Conservation (phyloP, 1,140 invertebrate species). For the Calosoma granatense region DNA sequence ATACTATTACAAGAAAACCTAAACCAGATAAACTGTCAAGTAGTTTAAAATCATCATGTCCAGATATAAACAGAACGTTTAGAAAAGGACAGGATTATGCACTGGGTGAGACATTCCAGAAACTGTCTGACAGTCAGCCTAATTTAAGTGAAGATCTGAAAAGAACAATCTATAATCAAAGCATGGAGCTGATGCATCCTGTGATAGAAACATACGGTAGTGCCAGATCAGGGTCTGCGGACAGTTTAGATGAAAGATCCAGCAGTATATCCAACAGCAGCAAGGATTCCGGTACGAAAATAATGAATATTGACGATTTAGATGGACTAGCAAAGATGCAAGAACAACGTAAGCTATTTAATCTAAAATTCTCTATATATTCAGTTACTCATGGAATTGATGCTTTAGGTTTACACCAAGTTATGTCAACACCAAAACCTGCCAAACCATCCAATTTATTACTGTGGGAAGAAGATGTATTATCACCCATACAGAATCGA, state of each 20-base stretch:
- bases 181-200: constrained; percentile 1
- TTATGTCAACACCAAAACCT: constrained; percentile 32
- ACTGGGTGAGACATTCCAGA: neutral
- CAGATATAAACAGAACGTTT: neutral
- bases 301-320: constrained; percentile 28
- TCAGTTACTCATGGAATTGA: neutral
- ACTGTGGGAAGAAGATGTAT: constrained; percentile 21
- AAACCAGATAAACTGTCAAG: neutral
- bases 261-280: constrained; percentile 26
- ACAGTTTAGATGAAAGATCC: constrained; percentile 29
- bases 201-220: neutral
- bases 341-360: constrained; percentile 24
- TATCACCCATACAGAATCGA: constrained; percentile 25
- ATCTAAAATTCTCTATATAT: neutral
- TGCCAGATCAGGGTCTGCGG: constrained; percentile 23
- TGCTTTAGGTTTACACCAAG: constrained; percentile 23
- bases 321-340: constrained; percentile 27
- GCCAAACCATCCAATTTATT: constrained; percentile 15
- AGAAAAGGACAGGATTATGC: neutral
- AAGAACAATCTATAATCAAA: neutral
- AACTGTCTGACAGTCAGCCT: neutral
- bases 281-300: constrained; percentile 22
- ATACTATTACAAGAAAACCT: neutral
- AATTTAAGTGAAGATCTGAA: neutral
- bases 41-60: neutral